Percentiles rank a stretch among this genome's conserved stretches.
Evolutionary conservation across 2,888 invertebrate genomes (phyloP).

Genomic region (Drosophila fungiperda): DNA sequence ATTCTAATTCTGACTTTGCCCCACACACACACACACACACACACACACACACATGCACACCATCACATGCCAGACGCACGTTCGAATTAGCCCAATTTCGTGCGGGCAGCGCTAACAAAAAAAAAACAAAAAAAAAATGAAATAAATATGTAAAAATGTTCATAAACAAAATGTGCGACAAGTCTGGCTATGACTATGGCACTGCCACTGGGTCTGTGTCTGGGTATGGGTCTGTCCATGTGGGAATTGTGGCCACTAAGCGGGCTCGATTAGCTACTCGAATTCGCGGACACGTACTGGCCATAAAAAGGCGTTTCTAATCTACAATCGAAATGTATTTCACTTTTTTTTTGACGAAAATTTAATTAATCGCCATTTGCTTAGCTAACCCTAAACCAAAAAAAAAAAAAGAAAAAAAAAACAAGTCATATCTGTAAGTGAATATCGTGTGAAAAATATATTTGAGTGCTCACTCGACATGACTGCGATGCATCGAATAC

Average conservation of each 20-base stretch:
- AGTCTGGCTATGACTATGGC: slow-evolving; percentile 28
- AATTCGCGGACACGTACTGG: slow-evolving; percentile 76
- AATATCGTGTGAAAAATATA: slow-evolving; percentile 74
- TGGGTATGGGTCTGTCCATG: slow-evolving; percentile 36
- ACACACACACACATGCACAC: slow-evolving; percentile 16
- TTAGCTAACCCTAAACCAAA: slow-evolving; percentile 10
- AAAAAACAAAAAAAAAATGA: slow-evolving; percentile 6
- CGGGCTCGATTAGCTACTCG: slow-evolving; percentile 76
- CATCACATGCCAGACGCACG: slow-evolving; percentile 67
- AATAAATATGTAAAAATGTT: slow-evolving; percentile 67
- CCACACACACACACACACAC: slow-evolving; percentile 31
- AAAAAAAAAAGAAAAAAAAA: background rate
- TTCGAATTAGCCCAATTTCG: slow-evolving; percentile 81
- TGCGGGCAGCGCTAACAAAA: slow-evolving; percentile 57
- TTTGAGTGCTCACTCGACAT: slow-evolving; percentile 8
- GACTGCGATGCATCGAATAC: slow-evolving; percentile 29
- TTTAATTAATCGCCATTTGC: slow-evolving; percentile 64
- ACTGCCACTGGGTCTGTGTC: slow-evolving; percentile 9
- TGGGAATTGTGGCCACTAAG: slow-evolving; percentile 59
- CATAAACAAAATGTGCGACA: slow-evolving; percentile 77
- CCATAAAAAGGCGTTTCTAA: slow-evolving; percentile 75
- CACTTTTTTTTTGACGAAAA: slow-evolving; percentile 63
- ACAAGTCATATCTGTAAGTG: slow-evolving; percentile 58
- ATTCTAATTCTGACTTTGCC: slow-evolving; percentile 71
- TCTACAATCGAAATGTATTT: slow-evolving; percentile 57